phyloP scores from a whole-genome alignment of 2,113 vertebrate species.

The Rostratula benghalensis region DNA sequence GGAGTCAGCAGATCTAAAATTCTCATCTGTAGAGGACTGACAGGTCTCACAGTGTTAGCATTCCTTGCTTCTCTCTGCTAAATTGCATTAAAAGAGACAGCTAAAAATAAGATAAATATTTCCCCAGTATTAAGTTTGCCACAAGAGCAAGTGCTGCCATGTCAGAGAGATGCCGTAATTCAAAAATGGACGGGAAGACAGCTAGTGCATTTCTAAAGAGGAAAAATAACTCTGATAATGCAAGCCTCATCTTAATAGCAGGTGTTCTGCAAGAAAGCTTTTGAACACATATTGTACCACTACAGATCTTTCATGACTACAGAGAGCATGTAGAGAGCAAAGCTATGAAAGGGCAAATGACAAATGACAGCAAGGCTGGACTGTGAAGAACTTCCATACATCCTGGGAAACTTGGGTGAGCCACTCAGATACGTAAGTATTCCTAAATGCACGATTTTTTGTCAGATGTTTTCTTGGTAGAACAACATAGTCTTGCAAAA shows the following conservation, averaged over 20 bases:
- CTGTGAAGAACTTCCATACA: neutral
- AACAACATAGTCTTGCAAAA: neutral
- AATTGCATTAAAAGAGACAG: neutral
- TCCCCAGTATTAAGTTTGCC: neutral
- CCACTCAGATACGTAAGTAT: neutral
- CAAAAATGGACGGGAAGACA: neutral
- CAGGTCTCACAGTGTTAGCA: neutral
- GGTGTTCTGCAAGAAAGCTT: neutral
- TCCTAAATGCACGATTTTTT: neutral
- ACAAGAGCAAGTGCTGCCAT: neutral
- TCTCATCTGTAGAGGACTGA: neutral
- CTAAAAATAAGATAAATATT: neutral
- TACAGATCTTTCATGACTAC: neutral
- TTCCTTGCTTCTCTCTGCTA: neutral
- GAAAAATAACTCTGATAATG: neutral
- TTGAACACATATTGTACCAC: neutral
- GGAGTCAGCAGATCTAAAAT: neutral
- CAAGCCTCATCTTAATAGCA: neutral
- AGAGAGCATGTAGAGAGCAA: fast-evolving
- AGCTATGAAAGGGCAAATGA: neutral
- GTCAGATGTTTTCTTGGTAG: neutral
- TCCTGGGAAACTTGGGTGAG: neutral
- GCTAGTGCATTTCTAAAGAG: neutral
- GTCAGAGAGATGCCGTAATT: neutral
- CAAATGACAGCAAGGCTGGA: neutral